These are phyloP conservation scores for Heteromormyrus szaboi DNA, from an alignment of 2,797 vertebrate species.

Conservation along the genomic window DNA sequence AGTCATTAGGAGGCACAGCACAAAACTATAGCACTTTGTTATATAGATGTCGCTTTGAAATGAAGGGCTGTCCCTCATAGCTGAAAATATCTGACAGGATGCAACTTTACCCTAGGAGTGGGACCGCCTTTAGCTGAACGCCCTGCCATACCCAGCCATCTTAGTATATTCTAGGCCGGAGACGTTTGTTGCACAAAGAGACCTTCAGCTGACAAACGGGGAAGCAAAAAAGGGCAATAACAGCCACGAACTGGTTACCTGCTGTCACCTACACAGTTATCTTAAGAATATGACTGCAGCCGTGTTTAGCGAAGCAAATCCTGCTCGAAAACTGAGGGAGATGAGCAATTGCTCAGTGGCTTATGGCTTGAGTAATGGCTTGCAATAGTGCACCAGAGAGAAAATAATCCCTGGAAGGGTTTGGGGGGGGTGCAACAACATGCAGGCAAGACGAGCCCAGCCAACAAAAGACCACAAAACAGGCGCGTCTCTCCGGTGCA, in stretches of 20 bases:
- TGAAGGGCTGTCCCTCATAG: neutral
- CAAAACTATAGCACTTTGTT: neutral
- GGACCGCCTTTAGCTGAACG: neutral
- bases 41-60: neutral
- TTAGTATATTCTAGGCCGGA: neutral
- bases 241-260: neutral
- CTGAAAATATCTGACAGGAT: neutral
- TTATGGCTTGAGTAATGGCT: neutral
- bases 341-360: neutral
- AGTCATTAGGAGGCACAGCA: neutral
- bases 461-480: constrained; percentile 11
- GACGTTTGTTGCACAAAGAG: neutral
- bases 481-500: neutral
- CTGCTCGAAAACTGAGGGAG: neutral
- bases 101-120: neutral
- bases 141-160: neutral
- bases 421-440: neutral
- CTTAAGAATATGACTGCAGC: neutral
- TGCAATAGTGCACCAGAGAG: neutral
- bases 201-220: neutral
- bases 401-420: constrained; percentile 8
- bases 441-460: neutral
- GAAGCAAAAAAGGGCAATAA: neutral
- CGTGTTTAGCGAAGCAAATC: neutral
- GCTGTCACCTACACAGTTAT: neutral